Evolutionary conservation across 1,140 invertebrate species (phyloP).

Genomic region (Drosophila elegans): DNA sequence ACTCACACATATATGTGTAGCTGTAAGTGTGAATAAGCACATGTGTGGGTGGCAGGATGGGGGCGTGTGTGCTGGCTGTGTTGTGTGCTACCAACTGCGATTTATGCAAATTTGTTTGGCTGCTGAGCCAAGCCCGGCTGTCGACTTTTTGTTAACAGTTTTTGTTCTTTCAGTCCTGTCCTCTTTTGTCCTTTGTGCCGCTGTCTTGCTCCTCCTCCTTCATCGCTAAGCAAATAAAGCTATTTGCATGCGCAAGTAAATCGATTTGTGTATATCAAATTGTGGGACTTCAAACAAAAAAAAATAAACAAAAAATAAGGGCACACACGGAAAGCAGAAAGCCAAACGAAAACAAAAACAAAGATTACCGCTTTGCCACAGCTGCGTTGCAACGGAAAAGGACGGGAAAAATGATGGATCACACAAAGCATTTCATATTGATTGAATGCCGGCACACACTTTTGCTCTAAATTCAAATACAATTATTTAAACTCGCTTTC

Average conservation of each 20-base stretch:
- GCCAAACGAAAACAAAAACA: slow-evolving; percentile 40
- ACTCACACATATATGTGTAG: slow-evolving; percentile 5
- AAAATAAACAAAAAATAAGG: not conserved
- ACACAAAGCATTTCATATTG: slow-evolving; percentile 2
- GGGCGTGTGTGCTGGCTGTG: slow-evolving; percentile 34
- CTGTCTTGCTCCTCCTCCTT: not conserved
- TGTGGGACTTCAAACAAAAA: slow-evolving; percentile 53
- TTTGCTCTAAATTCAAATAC: slow-evolving; percentile 15
- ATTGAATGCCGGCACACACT: slow-evolving; percentile 5
- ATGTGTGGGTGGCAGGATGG: slow-evolving; percentile 18
- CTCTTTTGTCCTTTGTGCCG: slow-evolving; percentile 3
- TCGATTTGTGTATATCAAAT: slow-evolving; percentile 81
- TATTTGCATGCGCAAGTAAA: slow-evolving; percentile 82
- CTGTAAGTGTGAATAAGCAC: slow-evolving; percentile 29
- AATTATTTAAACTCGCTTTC: slow-evolving; percentile 7
- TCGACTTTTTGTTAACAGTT: slow-evolving; percentile 69
- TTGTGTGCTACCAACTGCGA: slow-evolving; percentile 70
- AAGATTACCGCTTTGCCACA: slow-evolving; percentile 48
- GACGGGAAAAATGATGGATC: not conserved
- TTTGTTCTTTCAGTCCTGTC: slow-evolving; percentile 10
- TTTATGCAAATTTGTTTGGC: slow-evolving; percentile 80
- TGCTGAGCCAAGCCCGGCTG: slow-evolving; percentile 53
- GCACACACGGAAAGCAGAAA: slow-evolving; percentile 25
- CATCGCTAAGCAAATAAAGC: slow-evolving; percentile 72
- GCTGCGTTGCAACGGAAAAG: slow-evolving; percentile 27